Conservation (phyloP, 2,797 vertebrate species). For the Mus caroli region DNA sequence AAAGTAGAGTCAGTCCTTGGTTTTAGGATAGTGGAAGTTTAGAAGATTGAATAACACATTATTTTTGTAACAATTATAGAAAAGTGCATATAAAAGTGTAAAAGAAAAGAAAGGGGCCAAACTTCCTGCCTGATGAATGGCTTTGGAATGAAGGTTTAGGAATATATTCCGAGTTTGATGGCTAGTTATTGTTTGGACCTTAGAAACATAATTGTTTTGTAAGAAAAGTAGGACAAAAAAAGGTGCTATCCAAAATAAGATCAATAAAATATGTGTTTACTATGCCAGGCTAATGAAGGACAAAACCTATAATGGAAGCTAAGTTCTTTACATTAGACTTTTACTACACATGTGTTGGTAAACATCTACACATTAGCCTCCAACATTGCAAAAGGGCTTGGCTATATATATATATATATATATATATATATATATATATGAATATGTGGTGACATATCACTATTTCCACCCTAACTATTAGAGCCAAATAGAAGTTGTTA, state of each 20-base stretch:
- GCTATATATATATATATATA: too few species aligned
- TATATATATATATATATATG: too few species aligned
- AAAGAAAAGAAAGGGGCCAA: slow-evolving; percentile 8
- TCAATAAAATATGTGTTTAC: neutral
- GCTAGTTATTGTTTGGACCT: neutral
- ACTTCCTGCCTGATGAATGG: neutral
- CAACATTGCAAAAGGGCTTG: neutral
- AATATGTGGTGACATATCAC: too few species aligned
- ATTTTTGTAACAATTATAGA: slow-evolving; percentile 4
- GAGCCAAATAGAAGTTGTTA: neutral
- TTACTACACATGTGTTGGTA: neutral
- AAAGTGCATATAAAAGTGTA: slow-evolving; percentile 4
- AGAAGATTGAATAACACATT: slow-evolving; percentile 7
- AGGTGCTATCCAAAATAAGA: neutral
- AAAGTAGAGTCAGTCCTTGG: neutral
- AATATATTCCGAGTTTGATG: slow-evolving; percentile 3
- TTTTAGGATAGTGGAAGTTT: neutral
- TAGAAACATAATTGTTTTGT: slow-evolving; percentile 15
- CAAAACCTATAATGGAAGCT: neutral
- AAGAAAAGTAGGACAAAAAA: slow-evolving; percentile 42
- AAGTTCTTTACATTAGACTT: slow-evolving; percentile 1
- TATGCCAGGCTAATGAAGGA: neutral
- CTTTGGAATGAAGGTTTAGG: neutral
- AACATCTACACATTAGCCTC: neutral
- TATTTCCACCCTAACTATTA: slow-evolving; percentile 24